phyloP scores from a whole-genome alignment of 1,140 invertebrate species.

The Polypedilum vanderplanki region DNA sequence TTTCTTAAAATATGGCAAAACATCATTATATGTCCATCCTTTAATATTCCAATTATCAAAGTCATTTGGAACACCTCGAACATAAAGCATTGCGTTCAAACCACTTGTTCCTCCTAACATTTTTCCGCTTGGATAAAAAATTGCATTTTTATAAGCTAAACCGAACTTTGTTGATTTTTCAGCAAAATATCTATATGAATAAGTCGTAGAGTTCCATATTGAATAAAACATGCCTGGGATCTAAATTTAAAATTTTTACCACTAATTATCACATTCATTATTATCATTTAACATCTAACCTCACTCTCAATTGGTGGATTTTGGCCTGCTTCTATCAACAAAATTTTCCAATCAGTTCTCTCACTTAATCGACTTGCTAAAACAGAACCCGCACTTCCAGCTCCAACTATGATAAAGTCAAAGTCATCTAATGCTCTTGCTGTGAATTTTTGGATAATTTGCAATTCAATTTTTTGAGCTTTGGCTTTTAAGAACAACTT shows the following conservation, averaged over 20 bases:
- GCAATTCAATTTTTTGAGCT: no score
- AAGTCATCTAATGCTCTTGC: constrained; percentile 34
- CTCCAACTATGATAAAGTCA: constrained; percentile 53
- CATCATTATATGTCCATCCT: constrained; percentile 42
- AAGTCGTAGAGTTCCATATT: neutral
- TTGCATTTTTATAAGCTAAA: neutral
- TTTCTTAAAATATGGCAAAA: constrained; percentile 43
- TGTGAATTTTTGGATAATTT: neutral
- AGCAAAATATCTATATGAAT: neutral
- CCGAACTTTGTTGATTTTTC: neutral
- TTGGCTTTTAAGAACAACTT: no score
- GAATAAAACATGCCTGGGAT: neutral
- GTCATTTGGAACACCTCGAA: constrained; percentile 46
- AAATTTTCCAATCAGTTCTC: constrained; percentile 40
- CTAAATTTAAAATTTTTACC: neutral
- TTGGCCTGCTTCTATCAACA: constrained; percentile 48
- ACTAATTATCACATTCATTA: neutral
- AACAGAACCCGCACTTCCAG: constrained; percentile 56
- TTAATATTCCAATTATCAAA: constrained; percentile 48
- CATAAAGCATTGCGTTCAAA: constrained; percentile 52
- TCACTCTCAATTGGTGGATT: neutral
- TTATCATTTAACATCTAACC: neutral
- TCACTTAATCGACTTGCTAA: constrained; percentile 42
- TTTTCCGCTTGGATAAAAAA: constrained; percentile 47
- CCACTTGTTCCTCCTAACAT: constrained; percentile 49